These are phyloP conservation scores for Drosophila triauraria DNA, from an alignment of 1,140 invertebrate genomes.

Conservation along the genomic window DNA sequence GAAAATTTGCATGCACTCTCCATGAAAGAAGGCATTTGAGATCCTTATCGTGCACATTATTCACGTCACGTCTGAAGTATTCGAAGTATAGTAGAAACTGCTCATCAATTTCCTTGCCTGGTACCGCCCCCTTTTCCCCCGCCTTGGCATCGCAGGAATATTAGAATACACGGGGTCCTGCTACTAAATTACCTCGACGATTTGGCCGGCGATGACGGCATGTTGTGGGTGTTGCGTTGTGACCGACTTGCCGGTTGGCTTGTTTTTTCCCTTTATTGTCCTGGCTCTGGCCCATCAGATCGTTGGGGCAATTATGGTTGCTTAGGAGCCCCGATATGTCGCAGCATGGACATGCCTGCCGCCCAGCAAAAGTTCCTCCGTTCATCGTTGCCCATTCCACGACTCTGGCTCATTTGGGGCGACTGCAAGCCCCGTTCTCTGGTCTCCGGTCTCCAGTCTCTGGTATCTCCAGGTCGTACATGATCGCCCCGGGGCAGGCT, in stretches of 20 bases:
- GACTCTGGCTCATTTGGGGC: constrained; percentile 66
- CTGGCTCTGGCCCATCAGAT: constrained; percentile 43
- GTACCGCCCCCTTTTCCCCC: constrained; percentile 14
- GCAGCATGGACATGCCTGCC: constrained; percentile 49
- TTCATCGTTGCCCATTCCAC: constrained; percentile 22
- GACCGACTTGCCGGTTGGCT: constrained; percentile 52
- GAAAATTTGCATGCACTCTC: constrained; percentile 81
- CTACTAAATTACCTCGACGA: constrained; percentile 65
- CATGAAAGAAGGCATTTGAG: constrained; percentile 66
- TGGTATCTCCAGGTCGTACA: constrained; percentile 70
- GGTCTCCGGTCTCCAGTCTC: constrained; percentile 8
- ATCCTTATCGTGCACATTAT: constrained; percentile 83
- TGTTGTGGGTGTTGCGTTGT: constrained; percentile 80
- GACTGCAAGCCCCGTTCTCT: constrained; percentile 67
- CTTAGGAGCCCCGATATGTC: constrained; percentile 69
- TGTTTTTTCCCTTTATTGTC: constrained; percentile 44
- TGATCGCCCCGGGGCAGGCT: constrained; percentile 73
- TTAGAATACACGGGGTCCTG: constrained; percentile 70
- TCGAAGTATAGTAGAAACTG: constrained; percentile 68
- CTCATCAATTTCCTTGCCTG: constrained; percentile 67
- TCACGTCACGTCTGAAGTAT: constrained; percentile 83
- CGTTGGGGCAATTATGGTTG: constrained; percentile 66
- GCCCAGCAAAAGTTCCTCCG: constrained; percentile 32
- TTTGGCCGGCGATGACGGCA: constrained; percentile 67
- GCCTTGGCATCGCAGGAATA: constrained; percentile 21